Evolutionary conservation across 2,113 vertebrate genomes (phyloP).

Genomic region (Oreotrochilus melanogaster): DNA sequence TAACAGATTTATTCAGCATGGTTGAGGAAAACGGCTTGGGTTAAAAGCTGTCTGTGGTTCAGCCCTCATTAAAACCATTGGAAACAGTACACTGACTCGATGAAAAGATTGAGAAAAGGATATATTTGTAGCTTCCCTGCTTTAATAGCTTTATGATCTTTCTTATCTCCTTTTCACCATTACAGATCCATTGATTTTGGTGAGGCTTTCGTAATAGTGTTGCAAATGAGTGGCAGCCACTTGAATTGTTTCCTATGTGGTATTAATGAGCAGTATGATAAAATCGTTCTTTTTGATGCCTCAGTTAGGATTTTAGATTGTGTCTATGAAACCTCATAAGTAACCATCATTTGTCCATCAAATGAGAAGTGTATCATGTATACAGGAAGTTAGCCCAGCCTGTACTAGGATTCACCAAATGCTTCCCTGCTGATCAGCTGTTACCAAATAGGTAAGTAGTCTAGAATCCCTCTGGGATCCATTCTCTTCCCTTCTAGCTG

Average conservation of each 20-base stretch:
- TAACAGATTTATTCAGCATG: constrained; percentile 4
- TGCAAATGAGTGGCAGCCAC: background rate
- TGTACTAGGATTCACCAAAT: background rate
- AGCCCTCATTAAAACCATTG: background rate
- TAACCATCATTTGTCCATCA: background rate
- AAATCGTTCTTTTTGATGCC: background rate
- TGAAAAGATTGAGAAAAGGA: background rate
- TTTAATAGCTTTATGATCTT: background rate
- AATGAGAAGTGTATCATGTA: background rate
- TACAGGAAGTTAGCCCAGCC: background rate
- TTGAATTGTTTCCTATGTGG: background rate
- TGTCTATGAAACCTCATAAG: background rate
- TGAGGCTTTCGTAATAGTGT: background rate
- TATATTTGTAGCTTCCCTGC: background rate
- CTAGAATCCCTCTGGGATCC: background rate
- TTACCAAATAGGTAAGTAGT: background rate
- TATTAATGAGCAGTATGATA: background rate
- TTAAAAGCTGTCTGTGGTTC: background rate
- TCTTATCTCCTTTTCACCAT: background rate
- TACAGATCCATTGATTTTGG: background rate
- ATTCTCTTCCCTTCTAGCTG: background rate
- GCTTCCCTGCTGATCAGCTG: background rate
- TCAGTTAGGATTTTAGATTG: background rate
- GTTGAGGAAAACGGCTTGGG: background rate
- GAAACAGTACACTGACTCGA: background rate